Evolutionary conservation across 1,140 invertebrate species (phyloP).

Genomic region (Cherax quadricarinatus): DNA sequence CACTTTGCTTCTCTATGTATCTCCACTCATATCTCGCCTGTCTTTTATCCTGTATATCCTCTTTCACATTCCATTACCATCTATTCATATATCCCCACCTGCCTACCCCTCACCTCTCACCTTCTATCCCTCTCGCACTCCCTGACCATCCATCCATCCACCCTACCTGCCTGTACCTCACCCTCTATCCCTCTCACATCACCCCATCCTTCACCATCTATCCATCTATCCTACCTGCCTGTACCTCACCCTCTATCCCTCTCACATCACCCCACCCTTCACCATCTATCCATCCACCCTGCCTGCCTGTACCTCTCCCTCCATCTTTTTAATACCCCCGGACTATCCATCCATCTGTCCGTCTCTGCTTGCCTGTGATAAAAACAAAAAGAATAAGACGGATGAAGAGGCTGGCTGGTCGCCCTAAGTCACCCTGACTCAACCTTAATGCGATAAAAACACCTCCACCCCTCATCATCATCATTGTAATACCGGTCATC

Average conservation of each 20-base stretch:
- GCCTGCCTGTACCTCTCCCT: neutral
- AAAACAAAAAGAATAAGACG: no score
- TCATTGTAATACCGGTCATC: conserved; percentile 31
- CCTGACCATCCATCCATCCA: neutral
- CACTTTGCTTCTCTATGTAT: no score
- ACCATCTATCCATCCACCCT: neutral
- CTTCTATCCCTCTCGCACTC: neutral
- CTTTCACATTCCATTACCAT: neutral
- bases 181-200: neutral
- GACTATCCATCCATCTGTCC: neutral
- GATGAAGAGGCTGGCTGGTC: neutral
- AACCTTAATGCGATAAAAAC: conserved; percentile 46
- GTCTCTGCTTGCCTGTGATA: no score
- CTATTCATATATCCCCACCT: conserved; percentile 6
- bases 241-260: neutral
- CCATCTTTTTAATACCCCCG: no score
- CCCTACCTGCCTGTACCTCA: neutral
- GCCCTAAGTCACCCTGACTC: conserved; percentile 14
- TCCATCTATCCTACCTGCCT: neutral
- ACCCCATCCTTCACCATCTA: neutral
- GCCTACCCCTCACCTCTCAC: neutral
- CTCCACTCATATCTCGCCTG: no score
- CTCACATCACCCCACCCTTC: no score
- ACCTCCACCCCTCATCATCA: conserved; percentile 23
- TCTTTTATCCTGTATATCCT: no score